Conservation (phyloP, 2,797 vertebrate species). For the Thalassophryne amazonica region DNA sequence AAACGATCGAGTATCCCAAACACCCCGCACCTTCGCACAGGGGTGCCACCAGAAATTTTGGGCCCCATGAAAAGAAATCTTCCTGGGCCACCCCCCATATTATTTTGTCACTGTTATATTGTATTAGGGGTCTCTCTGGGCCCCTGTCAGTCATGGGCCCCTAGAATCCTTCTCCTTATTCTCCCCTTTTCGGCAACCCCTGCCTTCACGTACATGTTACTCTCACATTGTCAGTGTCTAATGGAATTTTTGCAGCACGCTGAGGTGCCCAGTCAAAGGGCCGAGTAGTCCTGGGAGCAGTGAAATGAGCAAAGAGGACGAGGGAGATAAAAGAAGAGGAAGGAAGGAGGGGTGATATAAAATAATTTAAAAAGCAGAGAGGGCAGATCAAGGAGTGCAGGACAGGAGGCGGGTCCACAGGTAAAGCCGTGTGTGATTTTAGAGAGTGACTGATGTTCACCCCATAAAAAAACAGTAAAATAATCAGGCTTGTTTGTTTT, state of each 20-base stretch:
- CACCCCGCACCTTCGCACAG: too few species aligned
- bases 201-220: conserved; percentile 91
- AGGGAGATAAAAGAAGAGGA: conserved; percentile 39
- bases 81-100: too few species aligned
- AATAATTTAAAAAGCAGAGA: conserved; percentile 29
- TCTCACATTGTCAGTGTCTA: conserved; percentile 81
- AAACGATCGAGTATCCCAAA: too few species aligned
- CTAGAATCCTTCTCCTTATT: too few species aligned
- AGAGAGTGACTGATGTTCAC: background rate
- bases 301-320: conserved; percentile 66
- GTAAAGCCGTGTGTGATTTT: background rate
- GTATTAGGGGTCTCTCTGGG: too few species aligned
- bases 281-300: conserved; percentile 65
- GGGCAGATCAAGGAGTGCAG: conserved; percentile 18
- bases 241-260: conserved; percentile 84
- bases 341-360: conserved; percentile 17
- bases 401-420: background rate
- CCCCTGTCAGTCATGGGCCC: too few species aligned
- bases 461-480: conserved; percentile 1
- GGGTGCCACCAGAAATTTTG: too few species aligned
- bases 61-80: too few species aligned
- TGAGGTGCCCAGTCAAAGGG: conserved; percentile 83
- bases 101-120: too few species aligned
- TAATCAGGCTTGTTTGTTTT: conserved; percentile 25
- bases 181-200: too few species aligned